Evolutionary conservation across 2,888 invertebrate species (phyloP), one percentile per base, ranked within the genome.

Genomic region (Aproaerema taeniolella): DNA sequence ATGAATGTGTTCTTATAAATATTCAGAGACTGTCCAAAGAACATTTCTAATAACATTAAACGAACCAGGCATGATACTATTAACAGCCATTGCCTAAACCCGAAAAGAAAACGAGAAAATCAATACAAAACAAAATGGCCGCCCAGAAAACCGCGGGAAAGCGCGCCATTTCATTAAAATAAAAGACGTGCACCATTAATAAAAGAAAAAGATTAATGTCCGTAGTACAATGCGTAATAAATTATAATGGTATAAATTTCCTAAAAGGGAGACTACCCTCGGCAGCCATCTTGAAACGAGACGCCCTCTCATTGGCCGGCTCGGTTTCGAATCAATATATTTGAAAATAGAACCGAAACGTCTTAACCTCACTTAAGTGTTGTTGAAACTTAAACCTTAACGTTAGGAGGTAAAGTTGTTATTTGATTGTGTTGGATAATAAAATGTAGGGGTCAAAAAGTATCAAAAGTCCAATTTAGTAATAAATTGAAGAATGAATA

Each of bases 201-300:
- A 83, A 80, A 78, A 71, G 77, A 74, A 77, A 78, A 85, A 86
- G 85, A 85, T 86, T 83, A 86, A 86, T 86, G 85, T 81, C 73
- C 58, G 62, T 49, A 60, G 13, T 66, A 85, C 85, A 85, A 85
- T 78, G 73, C 70, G 73, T 86, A 81, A 86, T 86, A 85, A 85
- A 86, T 86, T 86, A 82, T 66, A 59, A 67, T 66, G 65, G 70
- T 78, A 74, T 74, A 61, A 57, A 62, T 77, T 72, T 73, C 54
- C 61, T 14, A 24, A 63, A 71, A 74, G 78, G 77, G 58, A 64
- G 61, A 50, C 67, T 64, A 72, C 79, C 80, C 78, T 61, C 49
- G 65, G 50, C 67, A 57, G 85, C 85, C 85, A 83, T 83, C 49
- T 81, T 83, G 68, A 33, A 39, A 42, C 50, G 55, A 50, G 50